phyloP scores from a whole-genome alignment of 1,140 invertebrate genomes.

The Lerema accius region DNA sequence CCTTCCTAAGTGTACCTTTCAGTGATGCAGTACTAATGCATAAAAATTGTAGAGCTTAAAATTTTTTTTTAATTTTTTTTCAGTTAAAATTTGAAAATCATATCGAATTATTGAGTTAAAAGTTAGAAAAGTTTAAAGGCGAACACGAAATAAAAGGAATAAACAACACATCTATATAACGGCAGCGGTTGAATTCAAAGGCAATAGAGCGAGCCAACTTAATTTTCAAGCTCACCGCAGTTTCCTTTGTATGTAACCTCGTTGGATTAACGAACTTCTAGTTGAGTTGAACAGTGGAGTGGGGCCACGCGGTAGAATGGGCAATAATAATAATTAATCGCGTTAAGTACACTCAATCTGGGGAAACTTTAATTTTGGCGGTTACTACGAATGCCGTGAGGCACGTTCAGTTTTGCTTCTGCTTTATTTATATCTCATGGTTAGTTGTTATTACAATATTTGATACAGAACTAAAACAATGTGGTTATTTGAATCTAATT shows the following conservation, averaged over 20 bases:
- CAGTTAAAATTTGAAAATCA: slow-evolving; percentile 4
- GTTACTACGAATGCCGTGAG: slow-evolving; percentile 1
- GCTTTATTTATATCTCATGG: not conserved
- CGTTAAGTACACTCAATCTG: slow-evolving; percentile 32
- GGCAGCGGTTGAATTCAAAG: slow-evolving; percentile 64
- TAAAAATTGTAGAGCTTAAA: too few relatives aligned
- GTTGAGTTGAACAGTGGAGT: slow-evolving; percentile 45
- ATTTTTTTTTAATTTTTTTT: too few relatives aligned
- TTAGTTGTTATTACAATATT: not conserved
- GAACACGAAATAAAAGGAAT: slow-evolving; percentile 21
- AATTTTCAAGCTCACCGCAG: slow-evolving; percentile 76
- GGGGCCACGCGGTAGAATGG: slow-evolving; percentile 27
- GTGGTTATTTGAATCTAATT: too few relatives aligned
- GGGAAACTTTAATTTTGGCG: slow-evolving; percentile 26
- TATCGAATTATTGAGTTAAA: slow-evolving; percentile 21
- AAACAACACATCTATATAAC: slow-evolving; percentile 25
- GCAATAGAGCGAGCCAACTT: slow-evolving; percentile 76
- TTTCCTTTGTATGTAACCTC: slow-evolving; percentile 70
- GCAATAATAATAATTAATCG: slow-evolving; percentile 34
- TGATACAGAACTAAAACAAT: too few relatives aligned
- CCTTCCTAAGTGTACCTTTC: too few relatives aligned
- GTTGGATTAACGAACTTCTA: slow-evolving; percentile 66
- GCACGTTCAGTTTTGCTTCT: not conserved
- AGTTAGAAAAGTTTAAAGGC: slow-evolving; percentile 28
- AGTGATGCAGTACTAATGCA: too few relatives aligned